A percentile compares a stretch with the other conserved stretches of the same genome.
phyloP scores from a whole-genome alignment of 1,140 invertebrate genomes.

The Chironomus tepperi region DNA sequence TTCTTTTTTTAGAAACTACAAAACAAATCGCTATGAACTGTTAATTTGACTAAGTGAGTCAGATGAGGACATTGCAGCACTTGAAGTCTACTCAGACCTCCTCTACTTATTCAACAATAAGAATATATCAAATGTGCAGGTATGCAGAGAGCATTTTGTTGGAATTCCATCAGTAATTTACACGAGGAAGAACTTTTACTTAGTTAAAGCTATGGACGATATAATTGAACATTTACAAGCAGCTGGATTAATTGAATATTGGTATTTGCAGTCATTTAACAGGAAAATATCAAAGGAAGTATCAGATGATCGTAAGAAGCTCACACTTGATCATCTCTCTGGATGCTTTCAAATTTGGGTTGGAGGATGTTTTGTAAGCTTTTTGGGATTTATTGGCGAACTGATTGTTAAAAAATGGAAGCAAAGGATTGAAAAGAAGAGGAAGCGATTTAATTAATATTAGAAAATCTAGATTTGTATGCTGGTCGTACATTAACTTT shows the following conservation, averaged over 20 bases:
- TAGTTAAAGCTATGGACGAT: neutral
- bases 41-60: neutral
- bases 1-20: neutral
- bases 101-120: neutral
- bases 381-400: neutral
- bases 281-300: neutral
- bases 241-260: neutral
- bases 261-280: neutral
- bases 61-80: neutral
- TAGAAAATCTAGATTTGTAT: neutral
- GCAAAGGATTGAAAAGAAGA: neutral
- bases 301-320: neutral
- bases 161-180: neutral
- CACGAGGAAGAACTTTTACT: neutral
- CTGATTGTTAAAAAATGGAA: neutral
- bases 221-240: neutral
- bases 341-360: neutral
- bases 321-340: neutral
- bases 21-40: neutral
- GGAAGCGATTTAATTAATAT: neutral
- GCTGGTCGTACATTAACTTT: neutral
- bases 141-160: neutral
- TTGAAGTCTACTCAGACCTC: neutral
- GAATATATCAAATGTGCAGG: neutral
- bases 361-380: neutral